Conservation (phyloP, 2,888 invertebrate genomes). For the Polyommatus iphigenia region DNA sequence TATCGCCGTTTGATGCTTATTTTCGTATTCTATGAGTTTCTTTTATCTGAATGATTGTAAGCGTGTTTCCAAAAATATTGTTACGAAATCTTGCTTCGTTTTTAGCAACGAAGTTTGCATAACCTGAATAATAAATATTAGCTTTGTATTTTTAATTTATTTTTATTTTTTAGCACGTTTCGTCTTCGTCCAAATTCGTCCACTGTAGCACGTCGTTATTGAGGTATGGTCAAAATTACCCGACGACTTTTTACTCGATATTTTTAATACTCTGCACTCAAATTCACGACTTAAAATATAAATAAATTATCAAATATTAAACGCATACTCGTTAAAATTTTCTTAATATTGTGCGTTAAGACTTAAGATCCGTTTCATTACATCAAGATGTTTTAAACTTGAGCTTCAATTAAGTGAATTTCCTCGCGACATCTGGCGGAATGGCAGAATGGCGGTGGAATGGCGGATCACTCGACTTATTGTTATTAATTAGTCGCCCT, state of each 20-base stretch:
- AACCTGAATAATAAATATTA: background rate
- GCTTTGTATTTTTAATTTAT: background rate
- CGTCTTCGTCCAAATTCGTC: no score
- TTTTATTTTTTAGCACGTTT: background rate
- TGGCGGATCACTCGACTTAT: conserved; percentile 65
- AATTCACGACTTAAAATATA: no score
- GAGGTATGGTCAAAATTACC: background rate
- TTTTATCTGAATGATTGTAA: background rate
- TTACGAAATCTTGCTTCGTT: background rate
- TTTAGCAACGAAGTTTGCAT: background rate
- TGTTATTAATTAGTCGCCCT: conserved; percentile 77
- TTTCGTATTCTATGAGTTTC: background rate
- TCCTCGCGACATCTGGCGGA: conserved; percentile 66
- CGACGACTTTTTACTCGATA: no score
- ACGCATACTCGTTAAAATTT: background rate
- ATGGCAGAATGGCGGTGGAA: conserved; percentile 43
- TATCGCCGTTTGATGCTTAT: conserved; percentile 5
- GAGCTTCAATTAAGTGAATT: conserved; percentile 44
- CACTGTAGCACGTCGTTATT: background rate
- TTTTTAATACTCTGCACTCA: no score
- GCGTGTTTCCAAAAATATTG: background rate
- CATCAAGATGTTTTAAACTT: conserved; percentile 41
- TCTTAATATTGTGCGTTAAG: conserved; percentile 4
- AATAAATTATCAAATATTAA: background rate
- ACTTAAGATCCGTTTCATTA: conserved; percentile 32